These are phyloP conservation scores for Oreochromis grahami DNA, from an alignment of 2,797 vertebrate genomes.

Conservation along the genomic window DNA sequence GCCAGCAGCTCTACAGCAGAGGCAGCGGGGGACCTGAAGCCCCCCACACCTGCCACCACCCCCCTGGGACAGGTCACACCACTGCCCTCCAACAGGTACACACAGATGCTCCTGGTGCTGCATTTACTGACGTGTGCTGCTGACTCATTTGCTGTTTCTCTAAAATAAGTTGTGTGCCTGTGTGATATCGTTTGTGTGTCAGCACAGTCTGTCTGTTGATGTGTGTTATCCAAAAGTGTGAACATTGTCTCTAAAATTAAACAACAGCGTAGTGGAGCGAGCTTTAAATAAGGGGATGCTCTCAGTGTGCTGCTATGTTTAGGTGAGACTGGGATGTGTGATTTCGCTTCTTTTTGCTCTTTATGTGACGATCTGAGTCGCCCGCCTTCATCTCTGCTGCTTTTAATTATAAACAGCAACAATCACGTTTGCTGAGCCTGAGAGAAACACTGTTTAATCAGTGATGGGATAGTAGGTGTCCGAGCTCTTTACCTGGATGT, in stretches of 20 bases:
- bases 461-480: not conserved
- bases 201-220: not conserved
- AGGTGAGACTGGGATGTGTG: not conserved
- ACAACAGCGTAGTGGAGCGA: not conserved
- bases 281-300: not conserved
- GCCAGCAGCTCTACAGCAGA: slow-evolving; percentile 96
- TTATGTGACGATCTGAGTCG: not conserved
- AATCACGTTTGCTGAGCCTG: not conserved
- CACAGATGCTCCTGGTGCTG: not conserved
- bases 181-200: not conserved
- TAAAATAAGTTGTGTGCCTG: not conserved
- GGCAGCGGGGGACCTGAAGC: slow-evolving; percentile 89
- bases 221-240: not conserved
- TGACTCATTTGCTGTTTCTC: not conserved
- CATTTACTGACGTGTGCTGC: not conserved
- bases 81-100: slow-evolving; percentile 66
- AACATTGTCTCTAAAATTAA: not conserved
- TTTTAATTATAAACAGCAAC: not conserved
- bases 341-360: not conserved
- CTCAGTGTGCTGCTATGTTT: not conserved
- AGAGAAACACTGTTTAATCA: not conserved
- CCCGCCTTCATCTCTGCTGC: not conserved
- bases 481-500: not conserved
- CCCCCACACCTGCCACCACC: slow-evolving; percentile 92
- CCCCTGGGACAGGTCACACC: slow-evolving; percentile 91